Base-by-base conservation (phyloP, 2,113 vertebrate genomes). In the Colistium nudipinnis region DNA sequence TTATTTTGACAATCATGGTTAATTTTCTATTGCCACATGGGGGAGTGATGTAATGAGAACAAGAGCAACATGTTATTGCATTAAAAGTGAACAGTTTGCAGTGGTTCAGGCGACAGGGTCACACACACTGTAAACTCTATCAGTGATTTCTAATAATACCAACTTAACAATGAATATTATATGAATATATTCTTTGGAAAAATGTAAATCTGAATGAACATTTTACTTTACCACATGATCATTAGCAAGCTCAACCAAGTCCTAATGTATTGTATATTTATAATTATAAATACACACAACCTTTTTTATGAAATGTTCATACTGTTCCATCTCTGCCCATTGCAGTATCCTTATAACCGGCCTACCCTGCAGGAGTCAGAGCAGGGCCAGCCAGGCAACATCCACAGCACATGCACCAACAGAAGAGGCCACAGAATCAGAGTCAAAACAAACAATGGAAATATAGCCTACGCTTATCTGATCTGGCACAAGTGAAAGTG, bases 381-480 rank as follows among this genome's bases (percentile, higher is more conserved):
- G 48, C 49, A 69, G 16, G 24, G 69, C 53, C 20, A 67, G 52
- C 30, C 53, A 52, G 38, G 33, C 74, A 78, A 36, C 56, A 73
- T 63, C 56, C 14, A 73, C 48, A 53, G 54, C n/a, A 71, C 54
- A 45, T 20, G 67, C 55, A 44, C 57, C 62, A 70, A 65, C 24
- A 61, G 38, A 67, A 38, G 31, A 82, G 78, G 62, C 63, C 66
- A 30, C 78, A 78, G 54, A 22, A 68, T 79, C 56, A 73, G 38
- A 87, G 63, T 87, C 77, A 88, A 84, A 88, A 81, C 71, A 86
- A 85, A 83, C 78, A 54, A 63, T 83, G 61, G 13, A 74, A 84
- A 78, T 74, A 66, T 27, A 65, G 49, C 56, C 59, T 49, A 3
- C 41, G 60, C 68, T 77, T 83, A 87, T 88, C 82, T 76, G 76